Percentiles rank a stretch among this genome's conserved stretches.
These are phyloP conservation scores for Drosophila novamexicana DNA, from an alignment of 1,140 invertebrate genomes.

Conservation along the genomic window DNA sequence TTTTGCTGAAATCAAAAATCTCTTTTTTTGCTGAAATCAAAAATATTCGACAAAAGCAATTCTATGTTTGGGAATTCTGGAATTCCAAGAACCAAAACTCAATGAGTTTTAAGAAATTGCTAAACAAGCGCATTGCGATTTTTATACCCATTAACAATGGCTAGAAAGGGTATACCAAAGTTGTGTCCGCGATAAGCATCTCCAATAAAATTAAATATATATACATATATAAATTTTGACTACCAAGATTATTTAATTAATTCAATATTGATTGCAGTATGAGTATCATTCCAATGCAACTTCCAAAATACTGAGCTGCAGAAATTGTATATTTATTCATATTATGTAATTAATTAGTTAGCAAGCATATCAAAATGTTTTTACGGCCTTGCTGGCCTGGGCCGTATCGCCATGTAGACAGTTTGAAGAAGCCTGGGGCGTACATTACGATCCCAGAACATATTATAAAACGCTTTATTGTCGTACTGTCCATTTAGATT, in stretches of 20 bases:
- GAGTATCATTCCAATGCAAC: constrained; percentile 38
- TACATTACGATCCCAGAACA: not conserved
- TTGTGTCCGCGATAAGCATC: too few species aligned
- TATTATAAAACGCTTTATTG: too few species aligned
- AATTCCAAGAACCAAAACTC: too few species aligned
- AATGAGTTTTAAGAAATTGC: too few species aligned
- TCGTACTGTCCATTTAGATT: not conserved
- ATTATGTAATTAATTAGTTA: not conserved
- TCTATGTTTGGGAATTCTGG: too few species aligned
- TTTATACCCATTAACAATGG: too few species aligned
- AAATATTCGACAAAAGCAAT: too few species aligned
- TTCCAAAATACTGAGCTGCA: not conserved
- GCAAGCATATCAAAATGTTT: too few species aligned
- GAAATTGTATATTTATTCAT: not conserved
- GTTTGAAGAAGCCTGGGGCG: not conserved
- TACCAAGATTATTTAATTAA: constrained; percentile 66
- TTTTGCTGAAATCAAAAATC: too few species aligned
- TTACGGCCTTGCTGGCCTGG: not conserved
- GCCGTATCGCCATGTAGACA: constrained; percentile 8
- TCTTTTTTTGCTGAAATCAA: not conserved
- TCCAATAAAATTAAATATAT: too few species aligned
- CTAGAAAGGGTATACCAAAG: too few species aligned
- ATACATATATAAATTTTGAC: not conserved
- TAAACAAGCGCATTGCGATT: too few species aligned
- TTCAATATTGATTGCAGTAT: constrained; percentile 67